These are phyloP conservation scores for Trematomus loennbergii DNA, from an alignment of 2,113 vertebrate genomes.

Conservation along the genomic window DNA sequence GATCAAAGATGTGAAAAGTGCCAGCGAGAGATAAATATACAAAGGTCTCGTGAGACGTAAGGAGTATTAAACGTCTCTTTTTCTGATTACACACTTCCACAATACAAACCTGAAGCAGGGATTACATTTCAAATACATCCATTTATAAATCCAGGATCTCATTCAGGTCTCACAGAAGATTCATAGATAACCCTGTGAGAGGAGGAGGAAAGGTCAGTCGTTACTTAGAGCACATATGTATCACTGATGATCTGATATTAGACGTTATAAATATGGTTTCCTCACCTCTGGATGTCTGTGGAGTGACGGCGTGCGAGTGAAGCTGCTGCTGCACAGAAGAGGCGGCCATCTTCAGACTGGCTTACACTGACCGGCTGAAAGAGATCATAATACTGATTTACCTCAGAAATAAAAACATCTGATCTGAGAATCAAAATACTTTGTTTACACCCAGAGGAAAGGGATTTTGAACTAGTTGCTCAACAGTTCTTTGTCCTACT, in stretches of 20 bases:
- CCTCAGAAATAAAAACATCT: neutral
- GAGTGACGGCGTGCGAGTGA: slow-evolving; percentile 70
- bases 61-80: too few relatives aligned
- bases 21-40: too few relatives aligned
- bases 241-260: neutral
- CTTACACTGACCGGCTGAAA: slow-evolving; percentile 76
- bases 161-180: slow-evolving; percentile 86
- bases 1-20: too few relatives aligned
- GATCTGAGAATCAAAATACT: neutral
- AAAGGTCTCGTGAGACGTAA: too few relatives aligned
- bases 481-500: too few relatives aligned
- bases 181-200: slow-evolving; percentile 86
- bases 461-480: too few relatives aligned
- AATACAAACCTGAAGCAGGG: neutral
- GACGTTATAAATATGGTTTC: neutral
- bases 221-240: neutral
- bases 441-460: neutral
- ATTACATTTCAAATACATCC: neutral
- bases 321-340: slow-evolving; percentile 84
- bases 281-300: slow-evolving; percentile 83
- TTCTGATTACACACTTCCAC: neutral
- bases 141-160: slow-evolving; percentile 80
- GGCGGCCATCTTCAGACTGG: slow-evolving; percentile 81
- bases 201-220: slow-evolving; percentile 10
- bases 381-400: neutral